Percentiles rank a stretch among this genome's conserved stretches.
These are phyloP conservation scores for Neoscelio sp. DNA, from an alignment of 2,888 invertebrate species.

Conservation along the genomic window DNA sequence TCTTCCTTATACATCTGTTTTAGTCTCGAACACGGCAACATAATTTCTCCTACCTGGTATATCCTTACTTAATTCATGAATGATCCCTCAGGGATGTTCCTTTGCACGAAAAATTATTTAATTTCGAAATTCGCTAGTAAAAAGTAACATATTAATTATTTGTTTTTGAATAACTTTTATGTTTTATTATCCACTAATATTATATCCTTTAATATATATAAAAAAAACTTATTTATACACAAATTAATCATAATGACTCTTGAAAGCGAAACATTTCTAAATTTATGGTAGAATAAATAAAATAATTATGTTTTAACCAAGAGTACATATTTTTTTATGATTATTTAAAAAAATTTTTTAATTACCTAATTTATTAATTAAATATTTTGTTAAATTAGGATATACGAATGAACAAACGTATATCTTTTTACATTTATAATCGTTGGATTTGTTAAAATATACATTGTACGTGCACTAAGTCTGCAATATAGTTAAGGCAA, in stretches of 20 bases:
- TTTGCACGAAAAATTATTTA: slow-evolving; percentile 27
- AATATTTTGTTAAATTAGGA: no score
- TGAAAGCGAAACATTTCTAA: no score
- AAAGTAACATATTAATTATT: background rate
- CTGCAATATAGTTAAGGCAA: slow-evolving; percentile 47
- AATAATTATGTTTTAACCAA: no score
- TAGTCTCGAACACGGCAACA: slow-evolving; percentile 44
- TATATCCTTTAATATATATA: no score
- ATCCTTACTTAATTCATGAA: slow-evolving; percentile 53
- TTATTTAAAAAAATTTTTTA: no score
- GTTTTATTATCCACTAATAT: no score
- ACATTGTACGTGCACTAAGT: slow-evolving; percentile 28
- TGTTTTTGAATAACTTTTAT: background rate
- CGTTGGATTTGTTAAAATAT: slow-evolving; percentile 42
- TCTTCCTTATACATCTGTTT: slow-evolving; percentile 48
- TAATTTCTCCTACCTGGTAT: slow-evolving; percentile 55
- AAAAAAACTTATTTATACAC: no score
- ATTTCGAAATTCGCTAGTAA: background rate
- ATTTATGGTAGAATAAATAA: no score
- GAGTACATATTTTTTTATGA: no score
- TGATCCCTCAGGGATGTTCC: slow-evolving; percentile 40
- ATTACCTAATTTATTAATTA: no score
- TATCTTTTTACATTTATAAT: slow-evolving; percentile 58
- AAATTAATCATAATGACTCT: no score
- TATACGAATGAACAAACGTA: slow-evolving; percentile 50